phyloP scores from a whole-genome alignment of 2,797 vertebrate species.

The Sciurus vulgaris region DNA sequence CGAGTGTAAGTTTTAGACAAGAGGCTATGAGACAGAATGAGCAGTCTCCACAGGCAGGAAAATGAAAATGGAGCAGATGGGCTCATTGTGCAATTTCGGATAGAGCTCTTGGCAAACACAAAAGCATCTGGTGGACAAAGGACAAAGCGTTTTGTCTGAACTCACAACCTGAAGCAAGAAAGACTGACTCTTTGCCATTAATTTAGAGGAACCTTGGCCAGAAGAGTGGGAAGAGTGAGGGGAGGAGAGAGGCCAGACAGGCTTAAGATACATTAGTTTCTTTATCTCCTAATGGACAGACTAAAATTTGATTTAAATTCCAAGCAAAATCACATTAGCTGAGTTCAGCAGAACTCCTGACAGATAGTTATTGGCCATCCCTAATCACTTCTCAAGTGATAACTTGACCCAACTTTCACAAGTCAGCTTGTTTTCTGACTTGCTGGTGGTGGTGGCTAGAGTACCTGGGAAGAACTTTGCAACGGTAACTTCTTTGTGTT shows the following conservation, averaged over 20 bases:
- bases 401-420: not conserved
- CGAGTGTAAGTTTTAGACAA: conserved; percentile 56
- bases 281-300: conserved; percentile 74
- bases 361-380: conserved; percentile 25
- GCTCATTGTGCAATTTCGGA: conserved; percentile 80
- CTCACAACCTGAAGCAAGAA: conserved; percentile 72
- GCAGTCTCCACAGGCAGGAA: conserved; percentile 80
- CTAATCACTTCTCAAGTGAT: conserved; percentile 26
- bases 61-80: conserved; percentile 82
- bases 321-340: conserved; percentile 73
- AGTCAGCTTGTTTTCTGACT: conserved; percentile 7
- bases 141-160: conserved; percentile 77
- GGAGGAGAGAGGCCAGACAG: not conserved
- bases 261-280: conserved; percentile 75
- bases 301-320: conserved; percentile 82
- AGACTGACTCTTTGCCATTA: conserved; percentile 16
- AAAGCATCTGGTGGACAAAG: conserved; percentile 72
- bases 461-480: not conserved
- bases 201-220: conserved; percentile 72
- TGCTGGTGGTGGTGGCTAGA: not conserved
- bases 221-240: conserved; percentile 25
- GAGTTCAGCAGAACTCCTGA: conserved; percentile 70
- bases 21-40: conserved; percentile 64
- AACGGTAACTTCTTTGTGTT: not conserved
- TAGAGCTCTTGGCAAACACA: conserved; percentile 69